These are phyloP conservation scores for Malurus melanocephalus DNA, from an alignment of 2,113 vertebrate genomes.

Conservation along the genomic window DNA sequence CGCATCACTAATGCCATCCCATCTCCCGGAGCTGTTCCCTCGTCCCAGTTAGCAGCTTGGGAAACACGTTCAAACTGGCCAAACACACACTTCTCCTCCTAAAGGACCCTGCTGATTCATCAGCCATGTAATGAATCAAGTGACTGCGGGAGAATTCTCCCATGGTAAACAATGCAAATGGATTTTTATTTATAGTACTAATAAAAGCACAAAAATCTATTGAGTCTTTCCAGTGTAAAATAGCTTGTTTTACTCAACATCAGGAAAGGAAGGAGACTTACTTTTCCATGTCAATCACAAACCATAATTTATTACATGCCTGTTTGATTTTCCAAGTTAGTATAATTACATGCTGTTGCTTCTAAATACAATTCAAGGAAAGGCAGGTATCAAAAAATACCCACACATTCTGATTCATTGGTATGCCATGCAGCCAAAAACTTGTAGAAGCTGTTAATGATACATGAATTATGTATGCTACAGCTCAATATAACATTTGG, in stretches of 20 bases:
- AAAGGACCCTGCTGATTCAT: background rate
- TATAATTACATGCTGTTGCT: constrained; percentile 42
- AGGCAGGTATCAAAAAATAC: constrained; percentile 36
- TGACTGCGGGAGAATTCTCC: background rate
- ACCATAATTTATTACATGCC: constrained; percentile 13
- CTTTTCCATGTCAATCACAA: constrained; percentile 21
- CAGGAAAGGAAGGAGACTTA: background rate
- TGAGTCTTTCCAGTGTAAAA: background rate
- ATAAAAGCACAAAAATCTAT: background rate
- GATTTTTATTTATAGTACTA: background rate
- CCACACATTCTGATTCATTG: constrained; percentile 55
- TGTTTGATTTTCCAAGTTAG: constrained; percentile 37
- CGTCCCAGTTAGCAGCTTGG: background rate
- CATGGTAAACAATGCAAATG: background rate
- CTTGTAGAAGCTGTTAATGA: constrained; percentile 68
- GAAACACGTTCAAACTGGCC: background rate
- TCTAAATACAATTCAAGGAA: constrained; percentile 45
- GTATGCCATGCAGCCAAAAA: constrained; percentile 56
- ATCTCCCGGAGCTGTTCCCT: background rate
- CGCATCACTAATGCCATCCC: background rate
- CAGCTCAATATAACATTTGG: constrained; percentile 72
- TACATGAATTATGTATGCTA: constrained; percentile 77
- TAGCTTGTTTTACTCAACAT: background rate
- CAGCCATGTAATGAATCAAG: background rate
- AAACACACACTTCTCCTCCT: background rate